Evolutionary conservation across 1,140 invertebrate genomes (phyloP).

Genomic region (Archivesica marissinica): DNA sequence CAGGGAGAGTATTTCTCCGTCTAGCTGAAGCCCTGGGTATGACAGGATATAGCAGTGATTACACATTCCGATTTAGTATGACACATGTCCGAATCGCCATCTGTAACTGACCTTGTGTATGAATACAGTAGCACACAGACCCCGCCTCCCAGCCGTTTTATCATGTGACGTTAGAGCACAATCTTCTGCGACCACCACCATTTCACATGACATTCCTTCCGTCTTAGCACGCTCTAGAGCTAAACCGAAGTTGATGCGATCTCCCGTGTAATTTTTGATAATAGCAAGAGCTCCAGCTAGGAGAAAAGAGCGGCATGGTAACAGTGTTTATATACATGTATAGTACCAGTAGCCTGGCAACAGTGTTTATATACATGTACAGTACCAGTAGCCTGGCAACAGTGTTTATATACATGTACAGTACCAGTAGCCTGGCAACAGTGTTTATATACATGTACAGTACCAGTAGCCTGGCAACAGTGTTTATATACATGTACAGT

Average conservation of each 20-base stretch:
- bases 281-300: constrained; percentile 90
- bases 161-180: constrained; percentile 87
- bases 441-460: neutral
- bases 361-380: too few species aligned
- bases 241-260: constrained; percentile 93
- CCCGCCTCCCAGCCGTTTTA: constrained; percentile 87
- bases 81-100: too few species aligned
- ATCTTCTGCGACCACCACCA: constrained; percentile 90
- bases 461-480: too few species aligned
- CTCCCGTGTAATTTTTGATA: constrained; percentile 94
- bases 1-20: too few species aligned
- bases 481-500: too few species aligned
- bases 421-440: neutral
- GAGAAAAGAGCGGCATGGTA: neutral
- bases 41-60: constrained; percentile 1
- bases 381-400: too few species aligned
- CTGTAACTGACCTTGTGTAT: constrained; percentile 87
- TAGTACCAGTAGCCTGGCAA: too few species aligned
- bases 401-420: too few species aligned
- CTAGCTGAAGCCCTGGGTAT: too few species aligned
- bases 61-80: too few species aligned
- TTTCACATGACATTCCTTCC: constrained; percentile 87
- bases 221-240: constrained; percentile 90
- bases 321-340: too few species aligned
- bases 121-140: constrained; percentile 90